These are phyloP conservation scores for Atrina japonica DNA, from an alignment of 2,888 invertebrate species.

Conservation along the genomic window DNA sequence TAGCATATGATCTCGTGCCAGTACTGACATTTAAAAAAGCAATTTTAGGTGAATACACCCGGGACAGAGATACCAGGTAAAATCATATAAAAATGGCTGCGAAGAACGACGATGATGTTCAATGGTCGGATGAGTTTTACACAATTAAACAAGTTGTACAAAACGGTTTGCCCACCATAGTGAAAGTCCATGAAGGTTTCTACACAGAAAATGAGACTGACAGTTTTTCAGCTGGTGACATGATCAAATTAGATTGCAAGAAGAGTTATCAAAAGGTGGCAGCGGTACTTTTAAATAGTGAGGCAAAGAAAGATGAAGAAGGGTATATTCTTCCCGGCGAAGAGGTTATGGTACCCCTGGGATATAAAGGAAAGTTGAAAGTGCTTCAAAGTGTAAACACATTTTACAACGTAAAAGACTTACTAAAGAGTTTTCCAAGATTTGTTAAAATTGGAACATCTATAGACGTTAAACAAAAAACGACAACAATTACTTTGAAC, in stretches of 20 bases:
- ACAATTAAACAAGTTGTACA: conserved; percentile 22
- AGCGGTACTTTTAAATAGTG: conserved; percentile 3
- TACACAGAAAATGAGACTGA: conserved; percentile 25
- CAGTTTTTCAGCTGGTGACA: conserved; percentile 38
- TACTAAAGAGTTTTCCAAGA: conserved; percentile 29
- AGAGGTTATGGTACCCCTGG: conserved; percentile 32
- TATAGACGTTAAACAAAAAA: conserved; percentile 7
- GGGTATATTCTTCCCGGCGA: conserved; percentile 30
- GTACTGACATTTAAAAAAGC: too few relatives aligned
- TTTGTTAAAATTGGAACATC: conserved; percentile 23
- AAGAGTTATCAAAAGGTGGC: conserved; percentile 34
- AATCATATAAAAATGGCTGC: too few relatives aligned
- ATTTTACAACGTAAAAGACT: conserved; percentile 11
- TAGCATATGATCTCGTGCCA: too few relatives aligned
- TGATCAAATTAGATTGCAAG: conserved; percentile 34
- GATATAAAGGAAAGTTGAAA: conserved; percentile 37
- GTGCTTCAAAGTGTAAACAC: conserved; percentile 17
- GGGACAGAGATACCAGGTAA: too few relatives aligned
- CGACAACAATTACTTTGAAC: conserved; percentile 8
- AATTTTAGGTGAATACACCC: too few relatives aligned
- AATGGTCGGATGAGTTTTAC: conserved; percentile 33
- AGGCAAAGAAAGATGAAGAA: neutral
- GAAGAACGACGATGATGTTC: neutral
- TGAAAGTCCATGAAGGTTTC: conserved; percentile 36
- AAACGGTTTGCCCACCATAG: conserved; percentile 25